Conservation (phyloP, 2,888 invertebrate genomes). For the Marasmarcha lunaedactyla region DNA sequence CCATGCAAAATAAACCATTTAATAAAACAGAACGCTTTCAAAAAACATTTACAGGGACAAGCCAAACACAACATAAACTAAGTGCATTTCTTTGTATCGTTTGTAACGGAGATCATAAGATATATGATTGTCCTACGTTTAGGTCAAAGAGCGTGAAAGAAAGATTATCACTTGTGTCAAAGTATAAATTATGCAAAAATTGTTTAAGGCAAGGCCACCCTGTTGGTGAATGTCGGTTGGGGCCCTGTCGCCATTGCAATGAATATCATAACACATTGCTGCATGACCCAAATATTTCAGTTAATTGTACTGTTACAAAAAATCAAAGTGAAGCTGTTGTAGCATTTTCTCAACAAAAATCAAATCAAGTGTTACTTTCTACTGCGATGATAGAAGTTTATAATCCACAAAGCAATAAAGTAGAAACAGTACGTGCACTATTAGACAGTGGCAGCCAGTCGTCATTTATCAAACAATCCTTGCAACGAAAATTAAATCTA, state of each 20-base stretch:
- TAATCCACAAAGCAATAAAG: too few relatives aligned
- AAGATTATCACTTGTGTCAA: conserved; percentile 2
- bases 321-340: too few relatives aligned
- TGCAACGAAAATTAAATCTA: too few relatives aligned
- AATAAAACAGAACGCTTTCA: too few relatives aligned
- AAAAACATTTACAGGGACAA: too few relatives aligned
- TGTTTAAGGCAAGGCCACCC: conserved; percentile 1
- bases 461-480: too few relatives aligned
- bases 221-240: not conserved
- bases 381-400: too few relatives aligned
- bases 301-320: too few relatives aligned
- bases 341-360: too few relatives aligned
- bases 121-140: conserved; percentile 9
- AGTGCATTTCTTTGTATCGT: conserved; percentile 4
- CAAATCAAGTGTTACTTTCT: too few relatives aligned
- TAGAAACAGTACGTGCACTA: too few relatives aligned
- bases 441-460: too few relatives aligned
- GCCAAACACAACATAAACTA: not conserved
- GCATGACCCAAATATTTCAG: not conserved
- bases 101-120: conserved; percentile 6
- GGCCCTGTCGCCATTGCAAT: not conserved
- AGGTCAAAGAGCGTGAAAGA: conserved; percentile 1
- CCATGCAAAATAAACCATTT: not conserved
- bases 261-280: not conserved
- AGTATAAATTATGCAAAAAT: conserved; percentile 7